Evolutionary conservation across 2,888 invertebrate genomes (phyloP).

Genomic region (Calameuta pallipes): DNA sequence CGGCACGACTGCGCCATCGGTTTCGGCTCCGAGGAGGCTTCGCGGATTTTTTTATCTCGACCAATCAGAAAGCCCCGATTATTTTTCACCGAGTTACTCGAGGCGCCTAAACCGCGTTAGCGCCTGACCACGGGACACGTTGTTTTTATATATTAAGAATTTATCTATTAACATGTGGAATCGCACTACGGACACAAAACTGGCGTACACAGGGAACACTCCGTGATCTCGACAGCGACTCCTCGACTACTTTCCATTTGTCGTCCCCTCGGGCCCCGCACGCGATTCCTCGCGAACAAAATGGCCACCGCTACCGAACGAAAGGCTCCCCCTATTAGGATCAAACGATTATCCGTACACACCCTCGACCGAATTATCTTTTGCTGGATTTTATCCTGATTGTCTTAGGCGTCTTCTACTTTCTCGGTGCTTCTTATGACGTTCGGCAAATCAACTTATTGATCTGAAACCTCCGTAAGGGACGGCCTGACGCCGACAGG

Average conservation of each 20-base stretch:
- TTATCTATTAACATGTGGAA: background rate
- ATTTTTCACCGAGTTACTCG: constrained; percentile 7
- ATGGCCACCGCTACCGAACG: constrained; percentile 26
- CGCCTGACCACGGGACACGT: background rate
- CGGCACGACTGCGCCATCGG: background rate
- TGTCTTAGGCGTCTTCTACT: background rate
- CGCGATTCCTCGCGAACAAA: constrained; percentile 28
- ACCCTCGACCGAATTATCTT: background rate
- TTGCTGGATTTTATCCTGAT: background rate
- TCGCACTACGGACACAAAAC: background rate
- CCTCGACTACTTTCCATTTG: constrained; percentile 25
- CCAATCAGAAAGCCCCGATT: constrained; percentile 40
- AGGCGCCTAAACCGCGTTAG: background rate
- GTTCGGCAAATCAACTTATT: constrained; percentile 20
- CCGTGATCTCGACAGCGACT: background rate
- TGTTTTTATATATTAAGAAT: background rate
- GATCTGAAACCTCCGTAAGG: constrained; percentile 7
- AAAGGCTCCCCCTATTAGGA: background rate
- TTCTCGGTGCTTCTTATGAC: background rate
- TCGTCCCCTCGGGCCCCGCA: constrained; percentile 27
- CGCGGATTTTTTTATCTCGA: constrained; percentile 52
- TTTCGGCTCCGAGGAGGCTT: constrained; percentile 21
- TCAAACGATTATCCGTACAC: background rate
- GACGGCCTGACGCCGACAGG: background rate
- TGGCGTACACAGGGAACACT: background rate